These are phyloP conservation scores for Chaetodon trifascialis DNA, from an alignment of 2,113 vertebrate species.

Conservation along the genomic window DNA sequence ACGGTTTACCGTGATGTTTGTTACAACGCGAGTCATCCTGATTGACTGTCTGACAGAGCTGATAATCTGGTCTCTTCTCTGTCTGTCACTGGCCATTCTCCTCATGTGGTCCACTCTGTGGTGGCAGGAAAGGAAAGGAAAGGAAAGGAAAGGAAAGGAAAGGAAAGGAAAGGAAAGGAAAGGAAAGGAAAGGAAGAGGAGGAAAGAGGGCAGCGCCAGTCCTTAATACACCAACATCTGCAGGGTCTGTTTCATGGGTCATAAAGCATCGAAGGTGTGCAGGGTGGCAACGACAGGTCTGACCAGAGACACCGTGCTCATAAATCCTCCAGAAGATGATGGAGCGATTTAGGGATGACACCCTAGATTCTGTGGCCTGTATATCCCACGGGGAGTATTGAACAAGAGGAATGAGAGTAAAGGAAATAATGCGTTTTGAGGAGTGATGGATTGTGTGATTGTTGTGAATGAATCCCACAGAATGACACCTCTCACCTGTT, in stretches of 20 bases:
- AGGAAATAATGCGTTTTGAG: constrained; percentile 38
- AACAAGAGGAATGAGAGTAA: constrained; percentile 54
- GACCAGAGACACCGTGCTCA: constrained; percentile 43
- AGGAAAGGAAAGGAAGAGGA: neutral
- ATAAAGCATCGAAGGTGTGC: constrained; percentile 66
- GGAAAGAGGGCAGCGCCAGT: neutral
- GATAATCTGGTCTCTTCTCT: constrained; percentile 54
- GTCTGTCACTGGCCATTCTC: constrained; percentile 45
- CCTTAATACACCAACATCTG: constrained; percentile 50
- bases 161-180: neutral
- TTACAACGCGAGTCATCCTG: constrained; percentile 54
- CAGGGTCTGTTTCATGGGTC: constrained; percentile 73
- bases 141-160: constrained; percentile 4
- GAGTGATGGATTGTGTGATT: constrained; percentile 44
- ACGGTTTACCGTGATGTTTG: constrained; percentile 38
- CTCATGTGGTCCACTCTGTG: constrained; percentile 22
- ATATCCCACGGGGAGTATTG: constrained; percentile 12
- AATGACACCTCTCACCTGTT: neutral
- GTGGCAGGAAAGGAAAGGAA: constrained; percentile 1
- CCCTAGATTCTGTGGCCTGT: constrained; percentile 33
- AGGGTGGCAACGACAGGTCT: constrained; percentile 54
- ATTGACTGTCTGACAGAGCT: constrained; percentile 59
- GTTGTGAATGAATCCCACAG: constrained; percentile 11
- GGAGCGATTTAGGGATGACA: constrained; percentile 47
- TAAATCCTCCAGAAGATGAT: constrained; percentile 59